Base-by-base conservation (phyloP, 2,113 vertebrate species). In the Pycnonotus jocosus region DNA sequence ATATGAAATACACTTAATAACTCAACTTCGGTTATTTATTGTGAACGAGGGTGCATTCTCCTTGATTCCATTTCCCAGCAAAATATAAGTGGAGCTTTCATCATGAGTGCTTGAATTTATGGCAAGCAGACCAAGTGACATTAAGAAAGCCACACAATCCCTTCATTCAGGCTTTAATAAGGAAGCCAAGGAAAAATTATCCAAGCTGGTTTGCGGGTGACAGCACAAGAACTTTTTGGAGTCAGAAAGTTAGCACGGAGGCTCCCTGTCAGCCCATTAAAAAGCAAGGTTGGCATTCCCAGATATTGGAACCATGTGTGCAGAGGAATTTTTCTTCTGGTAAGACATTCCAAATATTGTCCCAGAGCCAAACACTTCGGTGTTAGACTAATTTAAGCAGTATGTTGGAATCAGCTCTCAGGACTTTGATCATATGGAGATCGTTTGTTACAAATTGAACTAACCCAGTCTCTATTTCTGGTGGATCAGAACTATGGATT, bases 361-460 rank as follows among this genome's bases (percentile, higher is more conserved):
- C 99, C 98, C 98, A 97, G 97, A 99, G 98, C 99, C 99, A 99
- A 98, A 99, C 98, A 99, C 98, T 99, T 99, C 98, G 99, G 99
- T 99, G 99, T 99, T 99, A 99, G 99, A 98, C 99, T 99, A 99
- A 99, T 99, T 99, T 99, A 99, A 99, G 99, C 99, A 99, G 99
- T 98, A 99, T 99, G 99, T 99, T 99, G 99, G 99, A 98, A 99
- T 98, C 98, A 99, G 98, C 98, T 98, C 90, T 98, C 98, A 96
- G 96, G 97, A 98, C 99, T 99, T 99, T 99, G 99, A 99, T 99
- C 99, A 99, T 99, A 98, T 98, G 98, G 98, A 98, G 99, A 99
- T 99, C 98, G 98, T 99, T 99, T 99, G 98, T 98, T 99, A 99
- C 99, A 99, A 99, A 99, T 99, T 99, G 99, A 99, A 99, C 98